Base-by-base conservation (phyloP, 2,888 invertebrate species). In the Zelleria hepariella region DNA sequence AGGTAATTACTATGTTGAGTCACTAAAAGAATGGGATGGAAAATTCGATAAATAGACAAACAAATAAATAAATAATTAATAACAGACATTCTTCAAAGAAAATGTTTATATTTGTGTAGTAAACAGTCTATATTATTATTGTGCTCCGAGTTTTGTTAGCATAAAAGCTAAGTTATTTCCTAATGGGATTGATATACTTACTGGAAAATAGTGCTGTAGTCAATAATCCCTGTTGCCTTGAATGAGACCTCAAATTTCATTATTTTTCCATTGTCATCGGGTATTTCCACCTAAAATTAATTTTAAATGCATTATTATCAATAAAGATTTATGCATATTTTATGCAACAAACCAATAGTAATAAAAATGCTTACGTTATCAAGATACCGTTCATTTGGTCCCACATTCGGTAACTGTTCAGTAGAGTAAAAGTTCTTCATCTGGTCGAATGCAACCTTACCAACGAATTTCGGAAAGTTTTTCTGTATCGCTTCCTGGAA, bases 381-480 rank as follows among this genome's bases (percentile, higher is more conserved):
- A n/a, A 47, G 24, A 6, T 71, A 71, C 4, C 79, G 70, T 1
- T 74, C 73, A 5, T 64, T 65, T 2, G 59, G 2, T 1, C 79
- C 69, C 0, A 75, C 68, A n/a, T 77, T 82, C 0, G 90, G 86
- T 25, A 93, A 71, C 0, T 73, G 68, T 0, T 66, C 68, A 4
- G 90, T 71, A 27, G 90, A 80, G 67, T 92, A 95, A 59, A 92
- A 88, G 73, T 93, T 95, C 66, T 92, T 93, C 47, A 78, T 86
- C 25, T 94, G 95, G 80, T 96, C 95, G 77, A 91, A 96, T 0
- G 94, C 94, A n/a, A 93, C 90, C 61, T 78, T 66, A 42, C 74
- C 69, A 20, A 21, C 21, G 0, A 86, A 72, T 0, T 67, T 73
- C 0, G 87, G 82, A 67, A 90, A 89, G 60, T 69, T 59, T 32